Evolutionary conservation across 2,113 vertebrate species (phyloP).

Genomic region (Vombatus ursinus): DNA sequence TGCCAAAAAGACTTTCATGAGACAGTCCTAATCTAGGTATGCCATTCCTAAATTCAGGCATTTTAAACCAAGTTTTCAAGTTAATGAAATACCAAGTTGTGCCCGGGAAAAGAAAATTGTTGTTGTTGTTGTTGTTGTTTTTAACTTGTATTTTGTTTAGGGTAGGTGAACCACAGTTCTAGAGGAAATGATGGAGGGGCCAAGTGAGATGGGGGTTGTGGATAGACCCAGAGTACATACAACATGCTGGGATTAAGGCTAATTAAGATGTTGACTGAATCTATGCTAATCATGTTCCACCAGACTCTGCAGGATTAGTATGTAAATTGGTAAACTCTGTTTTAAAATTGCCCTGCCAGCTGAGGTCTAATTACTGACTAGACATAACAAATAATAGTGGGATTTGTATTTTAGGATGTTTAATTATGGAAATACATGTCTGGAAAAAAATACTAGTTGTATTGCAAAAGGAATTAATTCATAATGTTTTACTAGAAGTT

Average conservation of each 20-base stretch:
- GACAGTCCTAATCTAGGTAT: no score
- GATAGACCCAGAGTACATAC: slow-evolving; percentile 43
- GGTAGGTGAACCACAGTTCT: not conserved
- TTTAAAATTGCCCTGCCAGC: slow-evolving; percentile 82
- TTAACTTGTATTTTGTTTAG: slow-evolving; percentile 57
- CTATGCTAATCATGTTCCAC: slow-evolving; percentile 81
- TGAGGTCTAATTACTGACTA: slow-evolving; percentile 84
- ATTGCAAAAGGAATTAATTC: slow-evolving; percentile 64
- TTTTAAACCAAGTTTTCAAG: slow-evolving; percentile 64
- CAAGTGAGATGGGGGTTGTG: slow-evolving; percentile 52
- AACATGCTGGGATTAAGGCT: slow-evolving; percentile 77
- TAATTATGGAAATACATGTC: slow-evolving; percentile 73
- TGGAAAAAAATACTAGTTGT: slow-evolving; percentile 71
- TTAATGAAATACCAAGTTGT: slow-evolving; percentile 54
- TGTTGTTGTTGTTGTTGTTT: no score
- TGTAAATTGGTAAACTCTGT: slow-evolving; percentile 85
- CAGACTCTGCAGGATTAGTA: slow-evolving; percentile 84
- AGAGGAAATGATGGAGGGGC: slow-evolving; percentile 61
- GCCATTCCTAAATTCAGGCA: slow-evolving; percentile 18
- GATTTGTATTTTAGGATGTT: slow-evolving; percentile 78
- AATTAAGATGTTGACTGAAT: slow-evolving; percentile 86
- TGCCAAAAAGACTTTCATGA: slow-evolving; percentile 2
- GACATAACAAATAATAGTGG: slow-evolving; percentile 80
- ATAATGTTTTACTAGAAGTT: slow-evolving; percentile 64
- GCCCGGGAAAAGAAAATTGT: slow-evolving; percentile 45